These are phyloP conservation scores for Carassius carassius DNA, from an alignment of 2,113 vertebrate genomes.

Conservation along the genomic window DNA sequence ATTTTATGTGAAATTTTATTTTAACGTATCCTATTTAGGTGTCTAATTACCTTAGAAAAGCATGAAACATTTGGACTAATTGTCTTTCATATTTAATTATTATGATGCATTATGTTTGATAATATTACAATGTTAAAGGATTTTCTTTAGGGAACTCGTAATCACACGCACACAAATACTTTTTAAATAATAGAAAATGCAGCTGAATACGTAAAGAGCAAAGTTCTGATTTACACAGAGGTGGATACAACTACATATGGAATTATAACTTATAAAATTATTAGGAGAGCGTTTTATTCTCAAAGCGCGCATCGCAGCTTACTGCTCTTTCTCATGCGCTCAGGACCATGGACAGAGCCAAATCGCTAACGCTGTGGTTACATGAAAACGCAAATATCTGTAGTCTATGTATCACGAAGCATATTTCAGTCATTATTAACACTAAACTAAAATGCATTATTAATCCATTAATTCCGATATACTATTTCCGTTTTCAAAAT, in stretches of 20 bases:
- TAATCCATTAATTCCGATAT: background rate
- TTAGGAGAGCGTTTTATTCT: background rate
- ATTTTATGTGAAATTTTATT: background rate
- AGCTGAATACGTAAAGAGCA: background rate
- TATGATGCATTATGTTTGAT: background rate
- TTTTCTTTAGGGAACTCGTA: background rate
- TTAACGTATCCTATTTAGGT: background rate
- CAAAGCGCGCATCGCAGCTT: background rate
- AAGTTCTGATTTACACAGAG: background rate
- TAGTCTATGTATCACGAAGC: background rate
- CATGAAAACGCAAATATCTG: background rate
- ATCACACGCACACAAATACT: background rate
- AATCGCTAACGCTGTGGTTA: background rate
- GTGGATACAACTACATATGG: background rate
- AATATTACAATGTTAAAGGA: background rate
- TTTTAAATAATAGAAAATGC: background rate
- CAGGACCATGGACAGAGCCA: conserved; percentile 39
- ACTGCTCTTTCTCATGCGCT: background rate
- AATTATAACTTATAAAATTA: background rate
- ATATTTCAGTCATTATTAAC: background rate
- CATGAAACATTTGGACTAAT: background rate
- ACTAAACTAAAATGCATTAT: background rate
- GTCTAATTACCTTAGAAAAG: background rate
- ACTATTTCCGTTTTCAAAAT: background rate
- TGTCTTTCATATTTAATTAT: background rate